Base-by-base conservation (phyloP, 64 coral and sea anemone genomes). In the Trachythela sp. region DNA sequence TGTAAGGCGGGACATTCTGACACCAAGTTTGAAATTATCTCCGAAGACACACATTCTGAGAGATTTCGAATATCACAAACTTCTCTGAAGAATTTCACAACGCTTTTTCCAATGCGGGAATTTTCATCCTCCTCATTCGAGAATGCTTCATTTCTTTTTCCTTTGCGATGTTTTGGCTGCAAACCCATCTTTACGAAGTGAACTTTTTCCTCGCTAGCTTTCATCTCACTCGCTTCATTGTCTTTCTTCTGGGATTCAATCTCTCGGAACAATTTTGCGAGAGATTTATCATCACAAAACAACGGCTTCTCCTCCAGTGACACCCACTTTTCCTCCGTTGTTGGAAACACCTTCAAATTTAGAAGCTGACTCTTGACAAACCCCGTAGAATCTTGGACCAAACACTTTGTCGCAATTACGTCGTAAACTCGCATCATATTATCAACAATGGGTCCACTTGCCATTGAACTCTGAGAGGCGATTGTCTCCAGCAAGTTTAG, bases 281-380 rank as follows among this genome's bases (percentile, higher is more conserved):
- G 87, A 31, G 42, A 83, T 35, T 91, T 89, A 49, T 90, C 87
- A 86, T 97, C 94, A 41, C 84, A 11, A 49, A 92, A 40, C 48
- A 97, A 71, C 30, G 92, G 94, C 49, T 91, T 97, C 34, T 94
- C 92, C 14, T 87, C 24, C 49, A 97, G 87, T 39, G 92, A 91
- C 40, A 93, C 89, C 94, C 94, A 97, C 9, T 88, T 90, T 4
- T 43, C 54, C 1, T 37, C 48, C 14, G 83, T 89, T n/a, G 94
- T 92, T 26, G 93, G 91, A 45, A 97, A 87, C 17, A 41, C 72
- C 27, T 83, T 67, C 36, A 43, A 54, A 20, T 85, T 54, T 36
- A 49, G 36, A 37, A 89, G 42, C 32, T 94, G 75, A 35, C 83
- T 84, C 4, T 48, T 13, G 67, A 70, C 89, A 3, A 97, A 31